Evolutionary conservation across 1,140 invertebrate genomes (phyloP).

Genomic region (Andrena cerasifolii): DNA sequence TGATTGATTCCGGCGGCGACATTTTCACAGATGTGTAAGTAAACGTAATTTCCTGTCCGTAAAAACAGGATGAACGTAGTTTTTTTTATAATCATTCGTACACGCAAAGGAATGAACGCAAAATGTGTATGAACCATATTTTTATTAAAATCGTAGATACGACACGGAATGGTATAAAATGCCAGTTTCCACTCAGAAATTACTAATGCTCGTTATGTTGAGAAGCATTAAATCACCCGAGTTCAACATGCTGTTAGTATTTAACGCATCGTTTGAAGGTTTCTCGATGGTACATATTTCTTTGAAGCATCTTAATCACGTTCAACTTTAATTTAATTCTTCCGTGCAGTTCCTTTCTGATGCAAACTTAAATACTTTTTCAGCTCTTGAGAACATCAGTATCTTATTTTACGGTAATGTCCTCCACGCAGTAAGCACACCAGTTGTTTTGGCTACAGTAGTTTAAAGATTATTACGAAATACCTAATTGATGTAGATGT

Average conservation of each 20-base stretch:
- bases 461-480: too few species aligned
- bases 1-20: not conserved
- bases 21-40: not conserved
- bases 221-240: slow-evolving; percentile 28
- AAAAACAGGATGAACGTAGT: too few species aligned
- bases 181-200: slow-evolving; percentile 39
- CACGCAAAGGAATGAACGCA: too few species aligned
- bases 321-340: too few species aligned
- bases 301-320: too few species aligned
- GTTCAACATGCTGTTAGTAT: slow-evolving; percentile 28
- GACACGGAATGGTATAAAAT: slow-evolving; percentile 48
- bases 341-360: too few species aligned
- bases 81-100: too few species aligned
- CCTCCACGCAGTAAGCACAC: slow-evolving; percentile 10
- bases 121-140: not conserved
- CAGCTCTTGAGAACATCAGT: slow-evolving; percentile 33
- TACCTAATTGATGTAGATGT: too few species aligned
- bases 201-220: slow-evolving; percentile 52
- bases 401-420: slow-evolving; percentile 39
- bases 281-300: slow-evolving; percentile 42
- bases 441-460: not conserved
- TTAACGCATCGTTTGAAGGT: slow-evolving; percentile 35
- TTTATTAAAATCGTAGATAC: slow-evolving; percentile 23
- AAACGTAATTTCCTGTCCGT: too few species aligned
- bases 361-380: slow-evolving; percentile 8